Evolutionary conservation across 1,140 invertebrate genomes (phyloP).

Genomic region (Scaptomyza pallida): DNA sequence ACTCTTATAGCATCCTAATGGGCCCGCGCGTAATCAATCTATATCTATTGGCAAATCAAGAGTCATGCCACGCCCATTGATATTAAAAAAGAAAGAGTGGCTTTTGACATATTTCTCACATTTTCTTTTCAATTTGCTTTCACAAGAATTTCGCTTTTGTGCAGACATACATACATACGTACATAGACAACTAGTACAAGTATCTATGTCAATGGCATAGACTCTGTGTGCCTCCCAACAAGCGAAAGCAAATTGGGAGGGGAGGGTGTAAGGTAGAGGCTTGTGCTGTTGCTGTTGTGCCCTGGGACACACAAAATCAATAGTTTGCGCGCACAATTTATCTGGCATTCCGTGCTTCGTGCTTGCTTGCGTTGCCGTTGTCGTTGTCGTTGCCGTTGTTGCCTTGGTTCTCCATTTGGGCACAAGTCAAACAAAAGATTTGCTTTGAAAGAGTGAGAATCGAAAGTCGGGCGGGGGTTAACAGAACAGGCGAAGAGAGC

Average conservation of each 20-base stretch:
- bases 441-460: slow-evolving; percentile 1
- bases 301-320: slow-evolving; percentile 60
- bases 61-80: slow-evolving; percentile 42
- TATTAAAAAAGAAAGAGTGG: slow-evolving; percentile 59
- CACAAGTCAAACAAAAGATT: slow-evolving; percentile 68
- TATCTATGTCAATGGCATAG: slow-evolving; percentile 81
- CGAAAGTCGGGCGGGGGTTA: slow-evolving; percentile 3
- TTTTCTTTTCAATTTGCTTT: slow-evolving; percentile 75
- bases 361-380: slow-evolving; percentile 8
- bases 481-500: neutral
- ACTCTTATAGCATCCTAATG: slow-evolving; percentile 24
- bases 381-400: slow-evolving; percentile 16
- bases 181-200: slow-evolving; percentile 25
- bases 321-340: slow-evolving; percentile 70
- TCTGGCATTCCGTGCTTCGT: slow-evolving; percentile 42
- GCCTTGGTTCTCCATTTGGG: slow-evolving; percentile 49
- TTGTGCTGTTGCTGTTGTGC: slow-evolving; percentile 3
- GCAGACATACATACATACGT: too few species aligned
- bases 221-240: slow-evolving; percentile 46
- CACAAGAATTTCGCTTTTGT: slow-evolving; percentile 51
- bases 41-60: slow-evolving; percentile 74
- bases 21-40: slow-evolving; percentile 49
- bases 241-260: neutral
- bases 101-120: slow-evolving; percentile 78
- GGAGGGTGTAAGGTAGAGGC: neutral